Evolutionary conservation across 2,888 invertebrate species (phyloP).

Genomic region (Clistopyga incitator): DNA sequence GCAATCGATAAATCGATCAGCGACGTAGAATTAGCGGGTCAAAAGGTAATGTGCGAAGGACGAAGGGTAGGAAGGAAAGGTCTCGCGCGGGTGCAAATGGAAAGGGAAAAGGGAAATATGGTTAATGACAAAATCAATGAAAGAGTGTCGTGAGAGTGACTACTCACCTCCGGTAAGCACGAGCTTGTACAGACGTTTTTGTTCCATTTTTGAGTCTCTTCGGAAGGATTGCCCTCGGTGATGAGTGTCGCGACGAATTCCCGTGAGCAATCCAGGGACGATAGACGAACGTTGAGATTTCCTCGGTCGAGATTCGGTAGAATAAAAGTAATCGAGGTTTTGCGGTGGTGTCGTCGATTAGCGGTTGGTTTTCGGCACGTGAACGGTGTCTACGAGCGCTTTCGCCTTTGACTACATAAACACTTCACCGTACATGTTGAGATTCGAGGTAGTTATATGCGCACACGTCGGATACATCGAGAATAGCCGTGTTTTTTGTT

Average conservation of each 20-base stretch:
- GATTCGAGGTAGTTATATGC: constrained; percentile 64
- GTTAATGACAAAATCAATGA: neutral
- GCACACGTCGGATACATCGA: constrained; percentile 73
- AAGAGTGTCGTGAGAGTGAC: constrained; percentile 9
- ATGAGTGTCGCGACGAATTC: neutral
- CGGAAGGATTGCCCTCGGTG: neutral
- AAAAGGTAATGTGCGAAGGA: neutral
- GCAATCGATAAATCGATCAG: neutral
- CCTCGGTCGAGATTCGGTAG: neutral
- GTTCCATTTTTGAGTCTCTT: constrained; percentile 81
- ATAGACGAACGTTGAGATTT: neutral
- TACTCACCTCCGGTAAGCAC: constrained; percentile 96
- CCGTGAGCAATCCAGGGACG: neutral
- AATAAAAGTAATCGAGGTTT: constrained; percentile 6
- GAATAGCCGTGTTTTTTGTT: constrained; percentile 27
- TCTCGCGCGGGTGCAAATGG: neutral
- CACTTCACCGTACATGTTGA: constrained; percentile 75
- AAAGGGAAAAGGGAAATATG: neutral
- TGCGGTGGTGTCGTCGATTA: constrained; percentile 51
- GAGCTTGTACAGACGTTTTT: constrained; percentile 92
- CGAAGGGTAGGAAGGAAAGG: neutral
- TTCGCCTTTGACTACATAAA: constrained; percentile 78
- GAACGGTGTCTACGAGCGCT: constrained; percentile 73
- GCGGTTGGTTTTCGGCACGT: constrained; percentile 54
- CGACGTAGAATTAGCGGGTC: neutral